A percentile compares a stretch with the other conserved stretches of the same genome.
Conservation (phyloP, 2,888 invertebrate species). For the Stramonita haemastoma region DNA sequence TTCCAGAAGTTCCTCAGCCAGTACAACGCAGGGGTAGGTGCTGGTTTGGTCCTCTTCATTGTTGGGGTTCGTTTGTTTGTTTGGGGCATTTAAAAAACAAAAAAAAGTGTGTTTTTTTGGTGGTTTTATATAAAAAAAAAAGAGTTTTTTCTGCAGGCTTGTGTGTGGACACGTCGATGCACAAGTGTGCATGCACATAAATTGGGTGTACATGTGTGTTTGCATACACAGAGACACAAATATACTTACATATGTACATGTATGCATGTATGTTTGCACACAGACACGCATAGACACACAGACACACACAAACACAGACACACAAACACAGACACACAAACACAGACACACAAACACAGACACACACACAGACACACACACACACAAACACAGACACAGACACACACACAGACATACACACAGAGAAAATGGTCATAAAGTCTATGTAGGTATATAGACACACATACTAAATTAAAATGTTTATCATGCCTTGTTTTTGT, state of each 20-base stretch:
- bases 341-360: not conserved
- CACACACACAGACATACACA: not conserved
- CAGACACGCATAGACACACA: too few species aligned
- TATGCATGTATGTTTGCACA: not conserved
- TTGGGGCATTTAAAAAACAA: too few species aligned
- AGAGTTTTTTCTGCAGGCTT: too few species aligned
- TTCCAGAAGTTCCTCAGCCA: conserved; percentile 86
- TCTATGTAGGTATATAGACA: too few species aligned
- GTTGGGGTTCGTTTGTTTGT: not conserved
- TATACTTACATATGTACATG: not conserved
- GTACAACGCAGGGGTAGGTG: conserved; percentile 64
- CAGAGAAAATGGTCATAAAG: too few species aligned
- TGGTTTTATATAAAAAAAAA: too few species aligned
- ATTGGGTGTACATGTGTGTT: not conserved
- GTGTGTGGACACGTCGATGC: not conserved
- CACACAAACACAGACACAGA: not conserved
- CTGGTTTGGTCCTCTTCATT: not conserved
- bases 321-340: too few species aligned
- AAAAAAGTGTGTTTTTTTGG: too few species aligned
- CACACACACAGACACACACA: not conserved
- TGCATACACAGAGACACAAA: not conserved
- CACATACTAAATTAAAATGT: too few species aligned
- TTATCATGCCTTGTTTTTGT: too few species aligned
- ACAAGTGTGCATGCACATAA: not conserved
- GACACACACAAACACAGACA: too few species aligned